Conservation (phyloP, 1,140 invertebrate genomes). For the Halictus rubicundus region DNA sequence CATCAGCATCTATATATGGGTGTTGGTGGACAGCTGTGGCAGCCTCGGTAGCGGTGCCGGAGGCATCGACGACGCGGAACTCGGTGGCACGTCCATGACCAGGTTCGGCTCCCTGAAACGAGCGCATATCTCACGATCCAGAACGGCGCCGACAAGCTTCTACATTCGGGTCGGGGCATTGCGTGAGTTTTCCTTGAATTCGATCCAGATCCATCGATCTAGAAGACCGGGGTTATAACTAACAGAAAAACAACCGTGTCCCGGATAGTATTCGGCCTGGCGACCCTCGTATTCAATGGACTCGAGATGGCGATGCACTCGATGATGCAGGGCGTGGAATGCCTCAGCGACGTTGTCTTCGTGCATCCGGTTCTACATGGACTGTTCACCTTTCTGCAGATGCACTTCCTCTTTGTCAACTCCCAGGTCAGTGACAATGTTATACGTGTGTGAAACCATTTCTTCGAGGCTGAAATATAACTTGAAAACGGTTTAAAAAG, state of each 20-base stretch:
- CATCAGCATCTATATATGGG: slow-evolving; percentile 85
- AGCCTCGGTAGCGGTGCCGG: slow-evolving; percentile 69
- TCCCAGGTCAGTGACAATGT: slow-evolving; percentile 82
- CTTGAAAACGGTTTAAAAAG: no score
- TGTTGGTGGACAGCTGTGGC: slow-evolving; percentile 82
- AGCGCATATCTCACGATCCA: slow-evolving; percentile 82
- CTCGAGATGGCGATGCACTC: slow-evolving; percentile 85
- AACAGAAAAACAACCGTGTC: background rate
- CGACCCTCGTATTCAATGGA: slow-evolving; percentile 85
- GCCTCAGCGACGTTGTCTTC: slow-evolving; percentile 82
- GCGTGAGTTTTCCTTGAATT: slow-evolving; percentile 75
- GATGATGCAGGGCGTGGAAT: slow-evolving; percentile 82
- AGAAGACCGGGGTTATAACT: background rate
- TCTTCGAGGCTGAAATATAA: no score
- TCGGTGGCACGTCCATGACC: slow-evolving; percentile 78
- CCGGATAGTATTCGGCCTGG: slow-evolving; percentile 84
- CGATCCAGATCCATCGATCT: background rate
- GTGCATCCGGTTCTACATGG: slow-evolving; percentile 85
- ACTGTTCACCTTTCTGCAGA: slow-evolving; percentile 86
- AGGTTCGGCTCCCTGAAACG: slow-evolving; percentile 82
- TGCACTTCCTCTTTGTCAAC: slow-evolving; percentile 87
- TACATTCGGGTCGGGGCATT: slow-evolving; percentile 86
- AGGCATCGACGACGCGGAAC: slow-evolving; percentile 75
- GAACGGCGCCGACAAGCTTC: slow-evolving; percentile 83
- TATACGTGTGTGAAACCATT: no score